Base-by-base conservation (phyloP, 2,113 vertebrate genomes). In the Marmota monax region DNA sequence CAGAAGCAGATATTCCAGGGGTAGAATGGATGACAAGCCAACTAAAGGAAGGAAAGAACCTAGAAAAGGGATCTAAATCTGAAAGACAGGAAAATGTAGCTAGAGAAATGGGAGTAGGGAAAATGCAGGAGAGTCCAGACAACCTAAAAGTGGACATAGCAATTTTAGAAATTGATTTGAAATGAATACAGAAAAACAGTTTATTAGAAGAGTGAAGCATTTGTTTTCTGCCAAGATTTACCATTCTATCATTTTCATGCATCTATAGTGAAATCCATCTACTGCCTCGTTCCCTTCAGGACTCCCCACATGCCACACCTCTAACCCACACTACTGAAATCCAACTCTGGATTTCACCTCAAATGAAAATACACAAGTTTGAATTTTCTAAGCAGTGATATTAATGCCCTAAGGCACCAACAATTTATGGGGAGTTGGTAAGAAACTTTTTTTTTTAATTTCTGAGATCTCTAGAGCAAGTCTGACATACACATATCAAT, bases 291-390 rank as follows among this genome's bases (percentile, higher is more conserved):
- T 94, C 63, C 37, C 65, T 51, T 39, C 42, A 58, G 25, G 42
- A 90, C 90, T 37, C 58, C 23, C 42, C 56, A 56, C 61, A 25
- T 56, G 53, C 88, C 61, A 93, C 27, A 92, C 53, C 34, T 88
- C 20, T 73, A 73, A 14, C 10, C 70, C 5, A 34, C 12, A 58
- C 58, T 77, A 18, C 23, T 53, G 18, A 95, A 73, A 92, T 63
- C 42, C 22, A 72, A 32, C 45, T 85, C 69, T 69, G 34, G 16
- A 45, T 93, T 90, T 73, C 61, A 86, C 67, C 29, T 83, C 61
- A 73, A 69, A 88, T 72, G 53, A 92, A 94, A 80, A 90, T 63
- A 53, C 29, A 96, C 72, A 80, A 94, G 83, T 76, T 78, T 84
- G 58, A 96, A 86, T 70, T 72, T 83, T 10, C 53, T 83, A 86